A percentile compares a stretch with the other conserved stretches of the same genome.
Conservation (phyloP, 1,140 invertebrate genomes). For the Megalonaias nervosa region DNA sequence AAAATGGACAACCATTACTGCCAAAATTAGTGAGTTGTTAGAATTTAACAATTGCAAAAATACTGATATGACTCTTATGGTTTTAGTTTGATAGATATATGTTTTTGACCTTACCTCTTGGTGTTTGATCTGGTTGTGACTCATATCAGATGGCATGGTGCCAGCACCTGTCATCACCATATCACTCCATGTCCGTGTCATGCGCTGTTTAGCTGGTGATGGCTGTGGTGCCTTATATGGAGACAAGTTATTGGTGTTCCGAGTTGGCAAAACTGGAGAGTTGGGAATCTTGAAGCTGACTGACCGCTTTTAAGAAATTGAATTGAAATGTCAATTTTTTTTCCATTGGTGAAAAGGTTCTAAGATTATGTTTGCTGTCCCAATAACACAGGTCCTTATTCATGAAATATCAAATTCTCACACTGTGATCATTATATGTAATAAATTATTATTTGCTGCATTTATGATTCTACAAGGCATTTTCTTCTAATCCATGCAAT, state of each 20-base stretch:
- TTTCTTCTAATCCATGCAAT: too few relatives aligned
- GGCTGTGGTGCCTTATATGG: conserved; percentile 59
- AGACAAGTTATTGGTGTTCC: conserved; percentile 31
- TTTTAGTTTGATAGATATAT: background rate
- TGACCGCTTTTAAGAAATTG: conserved; percentile 15
- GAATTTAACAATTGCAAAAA: background rate
- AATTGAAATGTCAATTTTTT: too few relatives aligned
- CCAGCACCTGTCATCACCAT: conserved; percentile 45
- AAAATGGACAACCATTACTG: background rate
- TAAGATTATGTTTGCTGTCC: too few relatives aligned
- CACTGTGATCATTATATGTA: too few relatives aligned
- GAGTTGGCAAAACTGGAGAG: conserved; percentile 18
- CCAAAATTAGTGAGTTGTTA: background rate
- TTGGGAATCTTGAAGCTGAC: conserved; percentile 24
- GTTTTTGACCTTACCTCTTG: conserved; percentile 52
- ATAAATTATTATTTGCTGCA: too few relatives aligned
- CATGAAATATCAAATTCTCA: too few relatives aligned
- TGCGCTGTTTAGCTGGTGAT: conserved; percentile 47
- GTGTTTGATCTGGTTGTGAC: conserved; percentile 52
- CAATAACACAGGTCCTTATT: too few relatives aligned
- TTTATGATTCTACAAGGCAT: too few relatives aligned
- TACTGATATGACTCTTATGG: background rate
- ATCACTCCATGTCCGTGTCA: conserved; percentile 56
- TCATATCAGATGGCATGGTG: conserved; percentile 32
- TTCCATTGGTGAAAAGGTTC: too few relatives aligned